Conservation (phyloP, 2,113 vertebrate species). For the Syngnathus scovelli region DNA sequence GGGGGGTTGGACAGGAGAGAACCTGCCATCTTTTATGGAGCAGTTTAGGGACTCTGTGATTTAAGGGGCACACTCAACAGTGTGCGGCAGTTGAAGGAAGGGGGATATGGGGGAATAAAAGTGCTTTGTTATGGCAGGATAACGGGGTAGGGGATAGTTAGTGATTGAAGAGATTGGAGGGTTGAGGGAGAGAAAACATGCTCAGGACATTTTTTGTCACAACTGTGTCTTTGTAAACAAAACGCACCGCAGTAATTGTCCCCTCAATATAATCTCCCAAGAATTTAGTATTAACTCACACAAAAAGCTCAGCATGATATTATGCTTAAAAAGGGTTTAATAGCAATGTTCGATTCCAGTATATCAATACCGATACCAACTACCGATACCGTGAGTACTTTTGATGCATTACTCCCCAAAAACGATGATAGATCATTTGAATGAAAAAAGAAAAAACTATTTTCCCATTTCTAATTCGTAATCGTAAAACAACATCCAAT, state of each 20-base stretch:
- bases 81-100: slow-evolving; percentile 28
- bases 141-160: slow-evolving; percentile 5
- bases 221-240: not conserved
- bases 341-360: too few species aligned
- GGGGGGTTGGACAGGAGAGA: slow-evolving; percentile 45
- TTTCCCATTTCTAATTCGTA: too few species aligned
- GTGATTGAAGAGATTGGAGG: not conserved
- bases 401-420: too few species aligned
- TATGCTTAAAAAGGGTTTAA: not conserved
- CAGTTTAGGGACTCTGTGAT: slow-evolving; percentile 70
- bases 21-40: slow-evolving; percentile 69
- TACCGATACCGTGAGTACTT: too few species aligned
- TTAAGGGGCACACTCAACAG: slow-evolving; percentile 60
- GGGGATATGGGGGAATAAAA: slow-evolving; percentile 21
- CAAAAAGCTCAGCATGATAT: not conserved
- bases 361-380: too few species aligned
- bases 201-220: not conserved
- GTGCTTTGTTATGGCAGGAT: slow-evolving; percentile 31
- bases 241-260: not conserved
- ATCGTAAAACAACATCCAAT: too few species aligned
- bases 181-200: slow-evolving; percentile 1
- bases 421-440: too few species aligned
- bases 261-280: not conserved
- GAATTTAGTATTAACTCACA: not conserved
- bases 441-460: too few species aligned